Evolutionary conservation across 30 jellyfish, hydroid and myxozoan species (phyloP).

Genomic region (Aurelia sp.): DNA sequence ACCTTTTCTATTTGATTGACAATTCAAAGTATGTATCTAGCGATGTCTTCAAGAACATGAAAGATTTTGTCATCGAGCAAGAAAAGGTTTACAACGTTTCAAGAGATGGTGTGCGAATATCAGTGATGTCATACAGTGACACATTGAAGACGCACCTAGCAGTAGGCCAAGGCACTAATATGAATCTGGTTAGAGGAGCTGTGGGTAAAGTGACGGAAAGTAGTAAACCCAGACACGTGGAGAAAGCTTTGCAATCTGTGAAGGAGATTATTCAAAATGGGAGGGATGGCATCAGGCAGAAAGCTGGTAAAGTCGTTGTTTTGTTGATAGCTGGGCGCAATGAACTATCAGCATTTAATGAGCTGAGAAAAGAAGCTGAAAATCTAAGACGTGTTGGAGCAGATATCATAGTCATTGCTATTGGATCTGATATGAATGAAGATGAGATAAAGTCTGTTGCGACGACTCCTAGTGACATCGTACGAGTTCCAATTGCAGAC

Average conservation of each 20-base stretch:
- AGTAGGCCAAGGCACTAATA: slow-evolving; percentile 9
- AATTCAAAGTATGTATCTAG: slow-evolving; percentile 23
- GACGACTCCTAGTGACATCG: slow-evolving; percentile 8
- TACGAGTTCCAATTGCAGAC: slow-evolving; percentile 3
- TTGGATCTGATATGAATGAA: slow-evolving; percentile 32
- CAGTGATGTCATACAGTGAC: slow-evolving; percentile 25
- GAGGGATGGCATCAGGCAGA: slow-evolving; percentile 20
- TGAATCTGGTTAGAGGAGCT: slow-evolving; percentile 4
- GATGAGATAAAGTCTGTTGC: slow-evolving; percentile 19
- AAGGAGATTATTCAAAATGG: background rate
- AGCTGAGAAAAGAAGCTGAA: slow-evolving; percentile 13
- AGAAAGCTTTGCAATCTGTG: slow-evolving; percentile 9
- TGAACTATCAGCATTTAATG: background rate
- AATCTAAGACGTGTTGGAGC: slow-evolving; percentile 13
- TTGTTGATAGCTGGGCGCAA: slow-evolving; percentile 20
- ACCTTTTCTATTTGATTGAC: slow-evolving; percentile 48
- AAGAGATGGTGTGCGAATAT: slow-evolving; percentile 4
- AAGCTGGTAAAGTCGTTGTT: slow-evolving; percentile 49
- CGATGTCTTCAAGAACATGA: slow-evolving; percentile 8
- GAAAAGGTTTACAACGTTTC: slow-evolving; percentile 13
- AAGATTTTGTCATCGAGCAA: slow-evolving; percentile 17
- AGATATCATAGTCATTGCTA: slow-evolving; percentile 35
- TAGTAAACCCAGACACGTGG: slow-evolving; percentile 38
- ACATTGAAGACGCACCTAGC: slow-evolving; percentile 2
- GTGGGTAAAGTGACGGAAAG: background rate